These are phyloP conservation scores for Columba livia DNA, from an alignment of 2,113 vertebrate species.

Conservation along the genomic window DNA sequence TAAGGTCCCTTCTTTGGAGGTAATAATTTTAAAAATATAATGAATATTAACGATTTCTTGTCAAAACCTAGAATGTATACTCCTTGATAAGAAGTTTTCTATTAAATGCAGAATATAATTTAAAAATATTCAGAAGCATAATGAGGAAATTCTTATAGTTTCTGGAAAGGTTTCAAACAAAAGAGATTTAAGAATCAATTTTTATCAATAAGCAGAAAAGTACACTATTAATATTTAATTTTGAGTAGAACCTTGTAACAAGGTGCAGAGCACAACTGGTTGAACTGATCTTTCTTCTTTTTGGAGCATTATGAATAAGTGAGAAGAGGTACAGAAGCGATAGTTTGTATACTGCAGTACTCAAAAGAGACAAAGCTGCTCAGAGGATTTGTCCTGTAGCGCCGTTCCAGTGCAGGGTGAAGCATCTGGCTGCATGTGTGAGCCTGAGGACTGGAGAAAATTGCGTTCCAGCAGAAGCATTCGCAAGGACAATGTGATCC, in stretches of 20 bases:
- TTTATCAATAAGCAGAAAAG: neutral
- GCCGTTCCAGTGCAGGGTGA: neutral
- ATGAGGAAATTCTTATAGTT: slow-evolving; percentile 18
- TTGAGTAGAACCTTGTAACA: neutral
- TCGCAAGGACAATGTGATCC: neutral
- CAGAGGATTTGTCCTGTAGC: neutral
- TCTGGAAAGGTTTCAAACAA: slow-evolving; percentile 27
- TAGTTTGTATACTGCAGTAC: neutral
- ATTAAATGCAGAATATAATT: slow-evolving; percentile 20
- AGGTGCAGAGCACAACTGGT: neutral
- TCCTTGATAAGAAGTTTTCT: neutral
- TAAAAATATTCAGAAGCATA: slow-evolving; percentile 20
- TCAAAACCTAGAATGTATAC: slow-evolving; percentile 52
- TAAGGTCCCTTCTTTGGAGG: slow-evolving; percentile 33
- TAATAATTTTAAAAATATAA: slow-evolving; percentile 52
- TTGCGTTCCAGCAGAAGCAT: neutral
- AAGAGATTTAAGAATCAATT: slow-evolving; percentile 34
- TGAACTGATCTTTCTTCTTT: neutral
- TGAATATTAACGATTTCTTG: slow-evolving; percentile 64
- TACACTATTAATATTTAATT: slow-evolving; percentile 11
- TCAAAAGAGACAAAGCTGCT: neutral
- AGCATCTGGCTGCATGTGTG: neutral
- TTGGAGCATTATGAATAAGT: neutral
- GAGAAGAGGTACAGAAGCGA: neutral
- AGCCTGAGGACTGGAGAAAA: neutral